Evolutionary conservation across 2,113 vertebrate genomes (phyloP).

Genomic region (Anoura caudifer): DNA sequence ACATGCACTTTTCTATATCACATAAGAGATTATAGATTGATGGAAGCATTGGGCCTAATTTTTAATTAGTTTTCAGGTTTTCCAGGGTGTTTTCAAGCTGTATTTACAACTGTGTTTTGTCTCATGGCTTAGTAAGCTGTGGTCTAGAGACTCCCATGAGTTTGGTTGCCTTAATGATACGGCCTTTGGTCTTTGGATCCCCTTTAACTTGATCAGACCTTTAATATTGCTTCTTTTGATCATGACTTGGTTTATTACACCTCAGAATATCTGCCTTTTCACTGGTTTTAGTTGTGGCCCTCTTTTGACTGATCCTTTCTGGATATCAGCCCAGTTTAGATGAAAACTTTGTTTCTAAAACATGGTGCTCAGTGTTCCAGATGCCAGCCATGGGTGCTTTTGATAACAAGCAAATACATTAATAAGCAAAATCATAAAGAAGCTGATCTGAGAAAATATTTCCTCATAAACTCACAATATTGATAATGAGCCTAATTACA

Average conservation of each 20-base stretch:
- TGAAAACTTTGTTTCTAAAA: conserved; percentile 59
- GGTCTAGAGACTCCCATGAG: background rate
- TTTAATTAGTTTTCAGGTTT: background rate
- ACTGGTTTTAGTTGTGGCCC: background rate
- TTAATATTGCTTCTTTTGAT: background rate
- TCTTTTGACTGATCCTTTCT: conserved; percentile 16
- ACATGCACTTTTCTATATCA: background rate
- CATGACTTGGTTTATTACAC: background rate
- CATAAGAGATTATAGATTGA: background rate
- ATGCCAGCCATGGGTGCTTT: conserved; percentile 4
- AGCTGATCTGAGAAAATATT: conserved; percentile 39
- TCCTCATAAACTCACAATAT: conserved; percentile 38
- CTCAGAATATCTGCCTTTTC: conserved; percentile 20
- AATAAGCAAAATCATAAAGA: conserved; percentile 27
- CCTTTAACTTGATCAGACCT: background rate
- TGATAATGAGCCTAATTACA: conserved; percentile 15
- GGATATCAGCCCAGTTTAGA: background rate
- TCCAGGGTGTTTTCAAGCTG: background rate
- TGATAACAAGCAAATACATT: conserved; percentile 50
- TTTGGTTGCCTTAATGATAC: background rate
- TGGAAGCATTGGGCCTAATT: background rate
- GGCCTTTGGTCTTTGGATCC: background rate
- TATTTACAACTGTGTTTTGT: background rate
- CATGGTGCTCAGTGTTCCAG: conserved; percentile 9
- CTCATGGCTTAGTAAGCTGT: background rate